Evolutionary conservation across 2,797 vertebrate species (phyloP), one percentile per base, ranked within the genome.

Genomic region (Aeoliscus strigatus): DNA sequence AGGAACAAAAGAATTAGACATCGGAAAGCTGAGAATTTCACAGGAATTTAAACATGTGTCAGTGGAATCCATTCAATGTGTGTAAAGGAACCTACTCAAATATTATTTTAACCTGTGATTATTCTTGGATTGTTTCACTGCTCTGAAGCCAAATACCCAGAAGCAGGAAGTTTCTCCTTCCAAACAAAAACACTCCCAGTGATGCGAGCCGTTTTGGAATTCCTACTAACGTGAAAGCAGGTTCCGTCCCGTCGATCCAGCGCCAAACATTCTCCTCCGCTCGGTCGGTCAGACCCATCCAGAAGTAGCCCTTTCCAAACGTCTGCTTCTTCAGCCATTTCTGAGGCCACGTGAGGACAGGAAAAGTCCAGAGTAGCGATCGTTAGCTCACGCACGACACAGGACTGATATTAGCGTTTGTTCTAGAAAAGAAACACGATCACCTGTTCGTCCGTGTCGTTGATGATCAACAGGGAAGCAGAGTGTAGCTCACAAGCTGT

Each of bases 261-360:
- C 78, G 90, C 94, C 95, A 98, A 16, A 86, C 83, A 11, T 85
- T 85, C 80, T 96, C 93, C 26, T 85, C 80, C 29, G 82, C 82
- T 10, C 28, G 78, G 73, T 98, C 94, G 0, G 93, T 94, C 60
- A 98, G 87, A 38, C 94, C 95, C 37, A 98, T 91, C 95, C 95
- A 98, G 80, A 93, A 93, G 74, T 84, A 94, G 9, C 91, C 90
- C 73, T 87, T 93, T 27, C 86, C 90, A 5, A 55, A 15, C 3
- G 81, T 88, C 62, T 94, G 89, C 45, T 80, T 90, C 77, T 87
- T 90, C 50, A 98, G 76, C 92, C 93, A 98, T 90, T 87, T 87
- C 94, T 97, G 78, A 69, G 35, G 52, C 52, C 28, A 51, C 23
- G 62, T 0, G 6, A 48, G 78, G 75, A 82, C 37, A 60, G 39